Evolutionary conservation across 1,140 invertebrate genomes (phyloP).

Genomic region (Apis florea): DNA sequence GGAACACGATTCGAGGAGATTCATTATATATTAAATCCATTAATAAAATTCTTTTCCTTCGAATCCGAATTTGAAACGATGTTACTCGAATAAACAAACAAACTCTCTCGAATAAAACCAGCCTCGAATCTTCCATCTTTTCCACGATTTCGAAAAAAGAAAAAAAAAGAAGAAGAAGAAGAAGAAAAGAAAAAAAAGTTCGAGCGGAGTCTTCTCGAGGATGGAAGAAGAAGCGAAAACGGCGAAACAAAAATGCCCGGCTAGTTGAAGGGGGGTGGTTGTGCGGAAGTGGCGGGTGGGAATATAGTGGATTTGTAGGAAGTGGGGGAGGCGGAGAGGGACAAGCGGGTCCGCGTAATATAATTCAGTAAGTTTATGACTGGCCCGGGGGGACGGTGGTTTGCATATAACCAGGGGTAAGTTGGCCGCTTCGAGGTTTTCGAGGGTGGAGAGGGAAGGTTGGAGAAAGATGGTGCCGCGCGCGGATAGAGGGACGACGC

Average conservation of each 20-base stretch:
- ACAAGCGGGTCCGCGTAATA: slow-evolving; percentile 76
- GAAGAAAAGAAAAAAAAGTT: neutral
- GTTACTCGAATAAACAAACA: neutral
- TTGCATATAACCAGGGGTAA: slow-evolving; percentile 80
- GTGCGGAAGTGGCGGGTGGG: neutral
- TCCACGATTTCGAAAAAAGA: slow-evolving; percentile 30
- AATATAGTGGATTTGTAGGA: slow-evolving; percentile 38
- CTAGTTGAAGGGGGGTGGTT: slow-evolving; percentile 10
- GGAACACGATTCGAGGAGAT: too few species aligned
- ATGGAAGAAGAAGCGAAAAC: neutral
- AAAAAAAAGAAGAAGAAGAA: neutral
- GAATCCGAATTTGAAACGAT: too few species aligned
- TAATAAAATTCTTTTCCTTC: too few species aligned
- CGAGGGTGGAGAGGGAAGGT: neutral
- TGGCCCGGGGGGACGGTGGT: slow-evolving; percentile 76
- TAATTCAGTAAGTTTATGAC: slow-evolving; percentile 81
- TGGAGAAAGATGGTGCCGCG: slow-evolving; percentile 40
- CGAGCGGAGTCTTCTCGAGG: slow-evolving; percentile 20
- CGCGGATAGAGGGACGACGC: slow-evolving; percentile 45
- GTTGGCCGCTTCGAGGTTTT: slow-evolving; percentile 69
- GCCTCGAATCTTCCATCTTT: neutral
- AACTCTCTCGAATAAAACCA: too few species aligned
- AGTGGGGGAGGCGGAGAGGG: slow-evolving; percentile 52
- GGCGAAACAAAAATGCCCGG: slow-evolving; percentile 21
- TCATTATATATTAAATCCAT: too few species aligned